Conservation (phyloP, 2,888 invertebrate genomes). For the Agrotis puta region DNA sequence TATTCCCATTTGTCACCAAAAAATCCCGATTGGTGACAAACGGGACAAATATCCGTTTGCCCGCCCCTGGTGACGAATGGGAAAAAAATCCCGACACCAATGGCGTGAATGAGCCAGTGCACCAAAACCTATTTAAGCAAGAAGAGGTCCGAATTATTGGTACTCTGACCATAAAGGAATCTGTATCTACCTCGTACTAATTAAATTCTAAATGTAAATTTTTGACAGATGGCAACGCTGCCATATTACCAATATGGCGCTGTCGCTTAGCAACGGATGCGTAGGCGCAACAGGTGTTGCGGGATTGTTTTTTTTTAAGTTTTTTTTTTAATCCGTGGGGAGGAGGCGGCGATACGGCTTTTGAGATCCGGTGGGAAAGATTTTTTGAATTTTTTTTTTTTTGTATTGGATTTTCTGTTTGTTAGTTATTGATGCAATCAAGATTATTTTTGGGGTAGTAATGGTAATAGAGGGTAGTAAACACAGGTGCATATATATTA, state of each 20-base stretch:
- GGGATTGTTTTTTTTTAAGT: conserved; percentile 69
- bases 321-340: conserved; percentile 75
- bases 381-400: conserved; percentile 63
- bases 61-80: too few species aligned
- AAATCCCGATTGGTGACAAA: too few species aligned
- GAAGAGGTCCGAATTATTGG: too few species aligned
- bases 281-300: conserved; percentile 87
- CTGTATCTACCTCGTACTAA: conserved; percentile 47
- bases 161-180: conserved; percentile 7
- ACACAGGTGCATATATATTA: conserved; percentile 36
- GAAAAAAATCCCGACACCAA: too few species aligned
- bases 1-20: too few species aligned
- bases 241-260: conserved; percentile 82
- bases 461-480: conserved; percentile 39
- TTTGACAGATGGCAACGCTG: conserved; percentile 86
- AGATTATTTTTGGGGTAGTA: conserved; percentile 48
- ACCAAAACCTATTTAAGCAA: too few species aligned
- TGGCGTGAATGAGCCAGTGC: too few species aligned
- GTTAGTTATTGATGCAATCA: conserved; percentile 48
- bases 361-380: conserved; percentile 81
- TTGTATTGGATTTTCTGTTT: conserved; percentile 59
- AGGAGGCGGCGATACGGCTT: conserved; percentile 81
- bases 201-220: conserved; percentile 81
- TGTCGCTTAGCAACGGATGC: conserved; percentile 82
- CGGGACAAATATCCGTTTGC: too few species aligned